Evolutionary conservation across 2,888 invertebrate species (phyloP).

Genomic region (Plusia festucae): DNA sequence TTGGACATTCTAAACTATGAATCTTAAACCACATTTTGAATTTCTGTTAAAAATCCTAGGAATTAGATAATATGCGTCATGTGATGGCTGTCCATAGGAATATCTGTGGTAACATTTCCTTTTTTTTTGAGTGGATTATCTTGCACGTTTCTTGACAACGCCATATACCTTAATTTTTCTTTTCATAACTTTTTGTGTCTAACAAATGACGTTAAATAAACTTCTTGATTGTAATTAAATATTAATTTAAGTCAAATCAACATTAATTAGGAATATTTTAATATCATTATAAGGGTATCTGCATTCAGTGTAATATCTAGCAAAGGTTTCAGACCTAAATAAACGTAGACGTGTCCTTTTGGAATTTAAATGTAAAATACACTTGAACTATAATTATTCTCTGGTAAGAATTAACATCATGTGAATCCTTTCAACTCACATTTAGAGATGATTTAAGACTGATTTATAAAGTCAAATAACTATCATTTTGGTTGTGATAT

Average conservation of each 20-base stretch:
- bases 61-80: too few species aligned
- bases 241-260: conserved; percentile 10
- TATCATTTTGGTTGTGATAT: neutral
- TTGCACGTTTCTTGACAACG: too few species aligned
- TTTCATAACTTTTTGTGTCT: too few species aligned
- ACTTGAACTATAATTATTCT: conserved; percentile 30
- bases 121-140: too few species aligned
- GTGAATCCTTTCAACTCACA: neutral
- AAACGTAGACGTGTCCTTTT: conserved; percentile 34
- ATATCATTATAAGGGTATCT: conserved; percentile 12
- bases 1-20: too few species aligned
- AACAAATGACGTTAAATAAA: too few species aligned
- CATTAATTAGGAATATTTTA: conserved; percentile 19
- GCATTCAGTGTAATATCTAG: conserved; percentile 17
- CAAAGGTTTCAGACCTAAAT: conserved; percentile 44
- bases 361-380: conserved; percentile 42
- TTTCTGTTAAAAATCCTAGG: too few species aligned
- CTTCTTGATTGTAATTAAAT: too few species aligned
- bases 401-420: conserved; percentile 15
- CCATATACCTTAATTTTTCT: too few species aligned
- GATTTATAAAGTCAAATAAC: conserved; percentile 1
- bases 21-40: too few species aligned
- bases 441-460: conserved; percentile 12
- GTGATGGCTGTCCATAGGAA: too few species aligned
- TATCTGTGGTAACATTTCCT: too few species aligned